Evolutionary conservation across 2,888 invertebrate species (phyloP), one percentile per base, ranked within the genome.

Genomic region (Sphaerophoria taeniata): DNA sequence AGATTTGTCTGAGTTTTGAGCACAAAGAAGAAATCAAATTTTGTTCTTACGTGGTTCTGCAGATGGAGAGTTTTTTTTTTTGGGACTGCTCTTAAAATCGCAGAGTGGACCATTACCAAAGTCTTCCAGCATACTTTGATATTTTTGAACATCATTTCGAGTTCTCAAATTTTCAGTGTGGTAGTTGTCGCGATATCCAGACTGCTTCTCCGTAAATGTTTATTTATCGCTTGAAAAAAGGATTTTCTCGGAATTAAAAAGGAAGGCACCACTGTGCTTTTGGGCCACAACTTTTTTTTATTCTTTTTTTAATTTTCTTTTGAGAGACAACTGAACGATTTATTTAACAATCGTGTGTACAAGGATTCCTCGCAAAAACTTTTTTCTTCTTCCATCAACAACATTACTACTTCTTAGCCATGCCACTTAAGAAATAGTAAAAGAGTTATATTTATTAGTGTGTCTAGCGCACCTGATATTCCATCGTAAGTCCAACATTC

Each of bases 401-500:
- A n/a, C n/a, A n/a, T n/a, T n/a, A n/a, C n/a, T n/a, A n/a, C 60
- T n/a, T 47, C 60, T n/a, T 72, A 39, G 3, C 45, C n/a, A 45
- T 6, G n/a, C 45, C 14, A n/a, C n/a, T n/a, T n/a, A n/a, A n/a
- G n/a, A n/a, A n/a, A 43, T 12, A 4, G 45, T 45, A 33, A 73
- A 55, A 51, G 61, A 71, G 39, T 71, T 81, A n/a, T n/a, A n/a
- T 77, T 63, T 76, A 24, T 47, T 65, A 65, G 65, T 73, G 61
- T 75, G 24, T 78, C 24, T 0, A 9, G 89, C 95, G 95, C 93
- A 97, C 97, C 97, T 93, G 97, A 97, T 93, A 97, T 97, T 88
- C 97, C 97, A 93, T 97, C 97, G 93, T 97, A 97, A 89, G 97
- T 97, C 97, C 97, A 97, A 97, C 97, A 97, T 93, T 97, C 97